These are phyloP conservation scores for Perdita meconis DNA, from an alignment of 2,888 invertebrate species.

Conservation along the genomic window DNA sequence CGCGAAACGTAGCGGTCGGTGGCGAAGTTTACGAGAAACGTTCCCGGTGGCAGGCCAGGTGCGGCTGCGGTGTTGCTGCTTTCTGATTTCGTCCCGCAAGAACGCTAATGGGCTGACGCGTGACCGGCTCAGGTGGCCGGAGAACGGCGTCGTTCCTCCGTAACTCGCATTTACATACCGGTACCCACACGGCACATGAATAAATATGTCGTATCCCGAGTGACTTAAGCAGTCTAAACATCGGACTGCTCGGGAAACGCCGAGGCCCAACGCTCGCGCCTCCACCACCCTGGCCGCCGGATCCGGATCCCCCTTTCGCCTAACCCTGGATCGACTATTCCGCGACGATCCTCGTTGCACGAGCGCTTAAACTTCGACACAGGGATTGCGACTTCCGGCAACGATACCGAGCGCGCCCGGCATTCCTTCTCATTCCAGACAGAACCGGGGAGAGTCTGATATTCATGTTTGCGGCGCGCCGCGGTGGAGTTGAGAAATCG, in stretches of 20 bases:
- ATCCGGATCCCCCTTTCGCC: slow-evolving; percentile 36
- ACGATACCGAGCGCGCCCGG: not conserved
- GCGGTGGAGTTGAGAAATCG: too few species aligned
- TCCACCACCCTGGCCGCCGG: slow-evolving; percentile 25
- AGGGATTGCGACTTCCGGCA: slow-evolving; percentile 3
- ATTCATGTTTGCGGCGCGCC: too few species aligned
- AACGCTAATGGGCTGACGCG: slow-evolving; percentile 69
- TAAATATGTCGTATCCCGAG: slow-evolving; percentile 67
- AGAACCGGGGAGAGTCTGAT: too few species aligned
- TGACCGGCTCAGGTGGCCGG: slow-evolving; percentile 66
- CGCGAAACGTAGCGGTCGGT: not conserved
- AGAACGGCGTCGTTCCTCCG: slow-evolving; percentile 40
- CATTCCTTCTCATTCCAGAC: too few species aligned
- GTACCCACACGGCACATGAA: slow-evolving; percentile 70
- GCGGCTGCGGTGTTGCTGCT: slow-evolving; percentile 36
- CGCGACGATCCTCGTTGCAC: slow-evolving; percentile 5
- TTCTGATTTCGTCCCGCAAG: slow-evolving; percentile 63
- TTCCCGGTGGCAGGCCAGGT: slow-evolving; percentile 15
- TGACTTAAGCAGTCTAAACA: slow-evolving; percentile 76
- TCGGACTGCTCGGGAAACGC: slow-evolving; percentile 50
- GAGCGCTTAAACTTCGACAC: not conserved
- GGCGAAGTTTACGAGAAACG: slow-evolving; percentile 22
- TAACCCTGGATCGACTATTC: not conserved
- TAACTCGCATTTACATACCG: slow-evolving; percentile 77
- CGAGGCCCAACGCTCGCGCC: slow-evolving; percentile 11